These are phyloP conservation scores for Lycaon pictus DNA, from an alignment of 2,113 vertebrate genomes.

Conservation along the genomic window DNA sequence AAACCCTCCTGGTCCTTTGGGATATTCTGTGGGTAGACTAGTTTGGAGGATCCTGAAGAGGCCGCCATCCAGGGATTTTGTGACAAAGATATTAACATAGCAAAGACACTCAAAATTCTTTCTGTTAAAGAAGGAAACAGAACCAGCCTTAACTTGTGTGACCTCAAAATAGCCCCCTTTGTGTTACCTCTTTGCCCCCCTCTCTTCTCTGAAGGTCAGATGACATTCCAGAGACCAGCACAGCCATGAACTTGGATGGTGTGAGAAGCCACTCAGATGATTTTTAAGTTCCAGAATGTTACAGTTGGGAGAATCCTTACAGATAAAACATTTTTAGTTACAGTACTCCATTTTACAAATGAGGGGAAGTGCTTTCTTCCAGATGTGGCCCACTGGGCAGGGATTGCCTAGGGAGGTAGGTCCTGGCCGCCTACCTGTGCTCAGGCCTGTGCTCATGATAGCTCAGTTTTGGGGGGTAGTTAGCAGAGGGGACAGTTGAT, in stretches of 20 bases:
- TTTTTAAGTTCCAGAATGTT: neutral
- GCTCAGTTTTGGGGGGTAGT: neutral
- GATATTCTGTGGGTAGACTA: neutral
- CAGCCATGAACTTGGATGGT: neutral
- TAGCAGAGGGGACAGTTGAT: neutral
- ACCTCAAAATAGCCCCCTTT: neutral
- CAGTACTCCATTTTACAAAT: rapidly evolving
- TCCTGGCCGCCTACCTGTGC: neutral
- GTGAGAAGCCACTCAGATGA: neutral
- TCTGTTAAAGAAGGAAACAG: neutral
- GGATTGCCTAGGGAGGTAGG: rapidly evolving
- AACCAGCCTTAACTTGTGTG: neutral
- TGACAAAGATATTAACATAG: neutral
- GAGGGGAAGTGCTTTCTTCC: too few species aligned
- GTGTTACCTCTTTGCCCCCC: neutral
- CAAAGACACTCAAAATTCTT: neutral
- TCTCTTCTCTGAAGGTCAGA: too few species aligned
- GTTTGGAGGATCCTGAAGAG: neutral
- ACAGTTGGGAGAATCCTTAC: neutral
- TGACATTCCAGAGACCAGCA: neutral
- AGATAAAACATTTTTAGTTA: neutral
- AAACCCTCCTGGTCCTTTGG: neutral
- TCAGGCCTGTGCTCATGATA: neutral
- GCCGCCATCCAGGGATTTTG: rapidly evolving
- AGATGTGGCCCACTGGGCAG: neutral